phyloP scores from a whole-genome alignment of 2,113 vertebrate species.

The Elgaria multicarinata region DNA sequence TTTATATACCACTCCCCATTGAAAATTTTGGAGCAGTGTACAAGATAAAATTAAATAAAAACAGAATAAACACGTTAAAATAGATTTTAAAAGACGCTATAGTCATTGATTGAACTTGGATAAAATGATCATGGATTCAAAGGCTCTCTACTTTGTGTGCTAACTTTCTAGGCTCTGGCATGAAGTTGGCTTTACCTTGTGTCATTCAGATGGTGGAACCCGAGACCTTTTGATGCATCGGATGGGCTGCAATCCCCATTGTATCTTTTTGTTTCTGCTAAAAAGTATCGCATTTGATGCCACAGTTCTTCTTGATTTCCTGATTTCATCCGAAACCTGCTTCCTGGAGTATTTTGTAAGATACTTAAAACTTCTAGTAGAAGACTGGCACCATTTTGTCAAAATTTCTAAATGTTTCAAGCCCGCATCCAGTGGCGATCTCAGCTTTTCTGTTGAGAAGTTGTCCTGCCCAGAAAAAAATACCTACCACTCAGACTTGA shows the following conservation, averaged over 20 bases:
- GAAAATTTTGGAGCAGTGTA: no score
- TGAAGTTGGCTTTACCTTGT: background rate
- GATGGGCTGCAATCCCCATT: conserved; percentile 89
- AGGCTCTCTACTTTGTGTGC: conserved; percentile 6
- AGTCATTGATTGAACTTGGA: background rate
- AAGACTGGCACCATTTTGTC: conserved; percentile 81
- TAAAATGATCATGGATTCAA: background rate
- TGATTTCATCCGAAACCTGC: conserved; percentile 95
- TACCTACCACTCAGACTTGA: background rate
- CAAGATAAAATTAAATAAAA: no score
- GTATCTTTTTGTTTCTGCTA: conserved; percentile 88
- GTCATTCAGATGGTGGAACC: conserved; percentile 44
- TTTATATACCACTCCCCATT: no score
- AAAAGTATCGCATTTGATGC: conserved; percentile 87
- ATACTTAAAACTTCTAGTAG: conserved; percentile 87
- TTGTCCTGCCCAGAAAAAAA: background rate
- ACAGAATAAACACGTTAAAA: no score
- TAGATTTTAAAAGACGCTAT: no score
- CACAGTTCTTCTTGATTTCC: conserved; percentile 91
- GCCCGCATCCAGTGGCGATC: background rate
- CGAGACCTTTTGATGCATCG: conserved; percentile 59
- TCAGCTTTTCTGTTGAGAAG: background rate
- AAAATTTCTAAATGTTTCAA: conserved; percentile 72
- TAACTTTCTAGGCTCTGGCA: conserved; percentile 62
- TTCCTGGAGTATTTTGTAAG: conserved; percentile 93